Conservation (phyloP, 2,797 vertebrate genomes). For the Poeciliopsis turneri region DNA sequence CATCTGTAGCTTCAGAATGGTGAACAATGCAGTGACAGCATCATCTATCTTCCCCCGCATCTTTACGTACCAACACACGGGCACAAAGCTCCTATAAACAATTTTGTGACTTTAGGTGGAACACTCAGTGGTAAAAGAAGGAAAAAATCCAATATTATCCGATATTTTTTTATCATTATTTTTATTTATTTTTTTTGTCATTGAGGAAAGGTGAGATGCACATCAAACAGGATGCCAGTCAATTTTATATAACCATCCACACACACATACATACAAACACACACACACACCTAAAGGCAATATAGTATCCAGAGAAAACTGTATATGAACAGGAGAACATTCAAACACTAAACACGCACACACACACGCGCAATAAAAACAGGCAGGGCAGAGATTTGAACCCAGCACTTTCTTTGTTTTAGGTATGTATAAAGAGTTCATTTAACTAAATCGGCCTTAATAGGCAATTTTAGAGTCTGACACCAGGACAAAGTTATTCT, state of each 20-base stretch:
- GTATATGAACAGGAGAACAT: neutral
- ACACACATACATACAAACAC: neutral
- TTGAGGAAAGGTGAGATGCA: neutral
- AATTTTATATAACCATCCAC: neutral
- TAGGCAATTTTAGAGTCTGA: neutral
- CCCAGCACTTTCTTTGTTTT: neutral
- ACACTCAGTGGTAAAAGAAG: conserved; percentile 28
- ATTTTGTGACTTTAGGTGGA: conserved; percentile 31
- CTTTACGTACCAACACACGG: conserved; percentile 34
- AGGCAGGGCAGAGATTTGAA: neutral
- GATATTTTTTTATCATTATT: neutral
- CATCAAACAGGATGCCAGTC: neutral
- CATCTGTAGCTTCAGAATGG: conserved; percentile 50
- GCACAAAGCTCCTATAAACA: conserved; percentile 29
- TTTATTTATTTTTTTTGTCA: neutral
- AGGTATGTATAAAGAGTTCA: neutral
- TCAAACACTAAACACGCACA: neutral
- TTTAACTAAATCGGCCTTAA: neutral
- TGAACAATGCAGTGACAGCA: conserved; percentile 53
- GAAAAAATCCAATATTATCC: neutral
- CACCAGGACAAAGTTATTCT: neutral
- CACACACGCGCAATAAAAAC: neutral
- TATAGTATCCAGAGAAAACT: neutral
- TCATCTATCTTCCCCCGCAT: conserved; percentile 59
- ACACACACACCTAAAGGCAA: neutral